Conservation (phyloP, 2,797 vertebrate species). For the Anas bahamensis region DNA sequence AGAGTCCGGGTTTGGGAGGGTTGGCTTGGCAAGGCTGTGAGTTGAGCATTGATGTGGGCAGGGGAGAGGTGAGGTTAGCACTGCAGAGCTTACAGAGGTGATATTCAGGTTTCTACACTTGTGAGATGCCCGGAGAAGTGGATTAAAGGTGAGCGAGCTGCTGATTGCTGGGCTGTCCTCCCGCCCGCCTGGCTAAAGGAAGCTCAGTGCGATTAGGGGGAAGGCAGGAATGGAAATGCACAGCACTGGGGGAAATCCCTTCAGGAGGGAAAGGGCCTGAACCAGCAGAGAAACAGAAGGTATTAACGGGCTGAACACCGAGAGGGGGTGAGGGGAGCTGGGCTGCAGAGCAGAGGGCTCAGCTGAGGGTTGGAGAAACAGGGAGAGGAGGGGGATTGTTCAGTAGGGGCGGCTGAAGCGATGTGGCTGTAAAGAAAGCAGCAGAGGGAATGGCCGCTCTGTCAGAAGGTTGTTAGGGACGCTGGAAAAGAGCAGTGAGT, state of each 20-base stretch:
- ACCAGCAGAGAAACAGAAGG: neutral
- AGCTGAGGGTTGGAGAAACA: neutral
- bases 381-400: neutral
- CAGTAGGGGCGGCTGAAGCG: accelerated
- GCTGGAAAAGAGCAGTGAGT: neutral
- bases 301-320: neutral
- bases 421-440: neutral
- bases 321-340: neutral
- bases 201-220: neutral
- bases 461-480: neutral
- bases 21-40: neutral
- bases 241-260: neutral
- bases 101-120: neutral
- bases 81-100: neutral
- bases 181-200: neutral
- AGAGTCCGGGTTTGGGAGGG: neutral
- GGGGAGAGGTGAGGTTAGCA: neutral
- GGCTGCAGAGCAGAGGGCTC: neutral
- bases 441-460: neutral
- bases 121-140: neutral
- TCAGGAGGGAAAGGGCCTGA: neutral
- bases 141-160: constrained; percentile 3
- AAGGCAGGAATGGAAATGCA: neutral
- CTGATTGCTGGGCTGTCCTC: neutral
- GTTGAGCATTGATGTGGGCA: neutral